These are phyloP conservation scores for Netelia melanura DNA, from an alignment of 2,888 invertebrate genomes.

Conservation along the genomic window DNA sequence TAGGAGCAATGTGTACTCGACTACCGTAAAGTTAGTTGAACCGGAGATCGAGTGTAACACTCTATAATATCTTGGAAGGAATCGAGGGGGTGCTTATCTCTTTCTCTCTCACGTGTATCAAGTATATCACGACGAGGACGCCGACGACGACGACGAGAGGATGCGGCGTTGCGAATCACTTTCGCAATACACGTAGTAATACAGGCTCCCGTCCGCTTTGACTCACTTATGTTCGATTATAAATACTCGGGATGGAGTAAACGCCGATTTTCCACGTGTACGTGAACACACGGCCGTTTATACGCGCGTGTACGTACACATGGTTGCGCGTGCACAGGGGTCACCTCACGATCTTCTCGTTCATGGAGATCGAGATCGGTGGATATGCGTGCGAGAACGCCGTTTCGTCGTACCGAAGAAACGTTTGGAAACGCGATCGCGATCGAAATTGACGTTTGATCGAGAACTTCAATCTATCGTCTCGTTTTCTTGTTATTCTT, in stretches of 20 bases:
- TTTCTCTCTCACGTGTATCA: conserved; percentile 30
- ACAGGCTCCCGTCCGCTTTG: conserved; percentile 29
- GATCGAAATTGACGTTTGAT: conserved; percentile 53
- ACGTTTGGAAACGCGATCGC: conserved; percentile 38
- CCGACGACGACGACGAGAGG: background rate
- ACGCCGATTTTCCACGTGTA: conserved; percentile 18
- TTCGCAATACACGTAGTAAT: conserved; percentile 56
- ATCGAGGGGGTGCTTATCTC: conserved; percentile 25
- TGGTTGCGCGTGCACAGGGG: too few relatives aligned
- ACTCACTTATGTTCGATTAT: conserved; percentile 57
- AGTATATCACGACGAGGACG: conserved; percentile 43
- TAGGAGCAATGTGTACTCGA: conserved; percentile 34
- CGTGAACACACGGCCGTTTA: background rate
- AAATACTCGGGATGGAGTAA: conserved; percentile 39
- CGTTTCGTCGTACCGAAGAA: conserved; percentile 22
- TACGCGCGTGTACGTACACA: conserved; percentile 3
- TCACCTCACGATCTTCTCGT: conserved; percentile 5
- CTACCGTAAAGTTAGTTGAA: conserved; percentile 43
- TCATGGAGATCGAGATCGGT: background rate
- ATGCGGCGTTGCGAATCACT: conserved; percentile 63
- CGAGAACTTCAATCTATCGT: conserved; percentile 62
- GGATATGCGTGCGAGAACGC: conserved; percentile 41
- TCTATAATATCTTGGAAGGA: conserved; percentile 34
- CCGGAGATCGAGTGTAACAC: conserved; percentile 39
- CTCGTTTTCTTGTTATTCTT: background rate